A percentile compares a stretch with the other conserved stretches of the same genome.
These are phyloP conservation scores for Craseonycteris thonglongyai DNA, from an alignment of 2,113 vertebrate species.

Conservation along the genomic window DNA sequence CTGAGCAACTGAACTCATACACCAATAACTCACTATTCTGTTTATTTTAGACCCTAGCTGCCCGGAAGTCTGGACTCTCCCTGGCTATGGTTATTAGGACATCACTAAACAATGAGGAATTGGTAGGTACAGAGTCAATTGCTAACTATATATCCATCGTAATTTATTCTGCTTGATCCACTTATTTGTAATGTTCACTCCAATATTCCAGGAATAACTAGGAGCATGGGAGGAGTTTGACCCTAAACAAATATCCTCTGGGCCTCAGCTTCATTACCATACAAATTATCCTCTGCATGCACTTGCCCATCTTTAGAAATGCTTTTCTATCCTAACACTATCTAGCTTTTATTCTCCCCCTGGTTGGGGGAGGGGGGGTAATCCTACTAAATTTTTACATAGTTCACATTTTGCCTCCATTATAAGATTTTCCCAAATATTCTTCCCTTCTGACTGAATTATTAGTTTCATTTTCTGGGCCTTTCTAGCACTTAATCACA, in stretches of 20 bases:
- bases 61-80: conserved; percentile 97
- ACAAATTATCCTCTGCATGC: neutral
- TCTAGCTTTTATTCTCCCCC: neutral
- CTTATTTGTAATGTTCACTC: neutral
- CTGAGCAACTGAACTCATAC: neutral
- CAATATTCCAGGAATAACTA: neutral
- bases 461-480: neutral
- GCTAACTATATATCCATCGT: neutral
- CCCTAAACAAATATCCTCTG: neutral
- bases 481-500: neutral
- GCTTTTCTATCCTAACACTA: neutral
- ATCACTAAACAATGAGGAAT: conserved; percentile 93
- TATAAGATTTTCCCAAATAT: neutral
- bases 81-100: conserved; percentile 94
- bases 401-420: neutral
- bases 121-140: conserved; percentile 84
- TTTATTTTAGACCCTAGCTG: conserved; percentile 90
- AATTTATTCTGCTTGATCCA: neutral
- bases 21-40: neutral
- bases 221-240: neutral
- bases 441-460: neutral
- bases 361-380: no score
- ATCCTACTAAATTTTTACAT: neutral
- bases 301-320: neutral
- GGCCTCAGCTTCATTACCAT: neutral